Conservation (phyloP, 1,140 invertebrate species). For the Lerema accius region DNA sequence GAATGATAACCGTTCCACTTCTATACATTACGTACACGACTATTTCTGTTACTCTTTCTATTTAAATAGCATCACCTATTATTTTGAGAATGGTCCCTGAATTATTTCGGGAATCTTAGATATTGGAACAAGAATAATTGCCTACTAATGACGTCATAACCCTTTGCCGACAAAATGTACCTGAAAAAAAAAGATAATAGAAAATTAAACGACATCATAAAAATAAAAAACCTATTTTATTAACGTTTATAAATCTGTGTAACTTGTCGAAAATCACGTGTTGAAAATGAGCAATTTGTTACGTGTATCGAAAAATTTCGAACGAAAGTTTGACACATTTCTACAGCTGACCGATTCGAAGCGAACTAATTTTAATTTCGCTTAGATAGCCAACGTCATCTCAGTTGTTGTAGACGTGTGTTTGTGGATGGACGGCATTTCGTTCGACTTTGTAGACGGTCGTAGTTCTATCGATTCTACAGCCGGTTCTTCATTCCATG, state of each 20-base stretch:
- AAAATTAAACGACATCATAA: too few relatives aligned
- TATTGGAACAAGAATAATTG: conserved; percentile 45
- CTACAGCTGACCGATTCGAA: conserved; percentile 49
- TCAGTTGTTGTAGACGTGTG: conserved; percentile 69
- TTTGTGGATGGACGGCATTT: conserved; percentile 64
- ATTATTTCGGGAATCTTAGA: conserved; percentile 43
- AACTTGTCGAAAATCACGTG: not conserved
- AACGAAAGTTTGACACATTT: conserved; percentile 11
- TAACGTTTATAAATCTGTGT: too few relatives aligned
- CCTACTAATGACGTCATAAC: conserved; percentile 40
- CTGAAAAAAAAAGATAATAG: too few relatives aligned
- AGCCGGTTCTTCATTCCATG: conserved; percentile 16
- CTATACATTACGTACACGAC: conserved; percentile 56
- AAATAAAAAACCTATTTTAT: too few relatives aligned
- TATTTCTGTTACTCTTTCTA: conserved; percentile 65
- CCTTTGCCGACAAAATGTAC: too few relatives aligned
- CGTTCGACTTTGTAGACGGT: conserved; percentile 47
- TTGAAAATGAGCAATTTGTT: too few relatives aligned
- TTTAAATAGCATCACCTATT: conserved; percentile 68
- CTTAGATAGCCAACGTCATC: conserved; percentile 63
- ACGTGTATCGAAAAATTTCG: conserved; percentile 17
- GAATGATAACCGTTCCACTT: conserved; percentile 55
- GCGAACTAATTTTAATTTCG: conserved; percentile 74
- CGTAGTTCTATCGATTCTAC: conserved; percentile 67
- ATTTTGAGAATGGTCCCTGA: conserved; percentile 63